Evolutionary conservation across 1,140 invertebrate genomes (phyloP).

Genomic region (Bombus affinis): DNA sequence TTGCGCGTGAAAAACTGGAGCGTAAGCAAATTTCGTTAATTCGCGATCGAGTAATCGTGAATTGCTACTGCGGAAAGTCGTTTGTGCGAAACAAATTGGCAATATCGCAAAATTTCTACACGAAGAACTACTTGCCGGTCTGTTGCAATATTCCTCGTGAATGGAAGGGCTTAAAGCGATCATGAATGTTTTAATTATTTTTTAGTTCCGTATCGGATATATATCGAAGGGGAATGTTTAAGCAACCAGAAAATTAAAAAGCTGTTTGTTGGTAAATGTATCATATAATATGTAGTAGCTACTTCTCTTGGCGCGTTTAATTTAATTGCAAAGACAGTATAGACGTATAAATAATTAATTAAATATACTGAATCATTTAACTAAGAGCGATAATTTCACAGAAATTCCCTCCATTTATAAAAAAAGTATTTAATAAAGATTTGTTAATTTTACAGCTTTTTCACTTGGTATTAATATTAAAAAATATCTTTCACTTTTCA

Average conservation of each 20-base stretch:
- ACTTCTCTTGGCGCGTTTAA: neutral
- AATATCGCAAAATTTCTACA: slow-evolving; percentile 22
- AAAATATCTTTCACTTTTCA: no score
- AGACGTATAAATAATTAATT: neutral
- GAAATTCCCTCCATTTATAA: neutral
- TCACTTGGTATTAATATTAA: no score
- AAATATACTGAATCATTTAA: neutral
- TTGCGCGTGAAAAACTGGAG: slow-evolving; percentile 40
- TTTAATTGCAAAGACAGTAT: neutral
- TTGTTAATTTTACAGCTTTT: no score
- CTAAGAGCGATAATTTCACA: neutral
- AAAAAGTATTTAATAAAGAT: neutral
- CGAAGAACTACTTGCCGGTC: neutral
- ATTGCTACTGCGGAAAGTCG: slow-evolving; percentile 30
- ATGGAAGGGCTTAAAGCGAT: neutral
- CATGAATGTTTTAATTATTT: neutral
- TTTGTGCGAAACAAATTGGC: slow-evolving; percentile 45
- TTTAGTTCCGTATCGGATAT: neutral
- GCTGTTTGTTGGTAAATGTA: neutral
- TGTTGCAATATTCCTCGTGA: neutral
- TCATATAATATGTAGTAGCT: neutral
- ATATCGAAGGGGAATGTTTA: neutral
- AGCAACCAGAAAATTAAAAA: neutral
- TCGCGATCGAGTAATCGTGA: slow-evolving; percentile 45
- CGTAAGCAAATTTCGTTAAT: slow-evolving; percentile 56